Base-by-base conservation (phyloP, 1,140 invertebrate species). In the Pygmarrhopalites habei region DNA sequence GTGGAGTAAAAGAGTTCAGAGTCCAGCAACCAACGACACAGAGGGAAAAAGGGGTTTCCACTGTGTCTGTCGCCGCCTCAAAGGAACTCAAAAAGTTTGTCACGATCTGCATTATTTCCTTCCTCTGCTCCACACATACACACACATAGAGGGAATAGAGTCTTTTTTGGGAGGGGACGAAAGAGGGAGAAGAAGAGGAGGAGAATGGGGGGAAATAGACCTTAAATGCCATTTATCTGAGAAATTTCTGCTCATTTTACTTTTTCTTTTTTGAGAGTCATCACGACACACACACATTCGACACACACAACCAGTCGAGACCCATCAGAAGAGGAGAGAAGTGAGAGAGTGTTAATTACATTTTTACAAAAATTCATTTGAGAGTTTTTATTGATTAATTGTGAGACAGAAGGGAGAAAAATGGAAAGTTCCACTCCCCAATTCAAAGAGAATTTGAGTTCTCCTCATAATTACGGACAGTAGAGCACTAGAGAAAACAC, bases 61-160 rank as follows among this genome's bases (percentile, higher is more conserved):
- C n/a, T 53, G 23, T 35, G 21, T 53, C n/a, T 25, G 49, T 58
- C 51, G 47, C 32, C 29, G 39, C 43, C 35, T 58, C 35, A 49
- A 61, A 60, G 49, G 30, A 41, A 25, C 25, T 62, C 29, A 56
- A 62, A 14, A 52, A n/a, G n/a, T n/a, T 47, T 62, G 52, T 57
- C 60, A 62, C 49, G 51, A 56, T 56, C 60, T 26, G 17, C 60
- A 56, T 46, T 32, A 57, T 47, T 62, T 62, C 60, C 60, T 55
- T 62, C 60, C 60, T 55, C 28, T 58, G n/a, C 30, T 56, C 35
- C 29, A 56, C 4, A 56, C 15, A 53, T 29, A 15, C 26, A 53
- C 2, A 26, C 51, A 26, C 25, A 51, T 26, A 1, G 2, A 28
- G 32, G 14, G 2, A 2, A 32, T n/a, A 53, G 2, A 32, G 19